phyloP scores from a whole-genome alignment of 2,888 invertebrate genomes.

The Choreutis nemorana region DNA sequence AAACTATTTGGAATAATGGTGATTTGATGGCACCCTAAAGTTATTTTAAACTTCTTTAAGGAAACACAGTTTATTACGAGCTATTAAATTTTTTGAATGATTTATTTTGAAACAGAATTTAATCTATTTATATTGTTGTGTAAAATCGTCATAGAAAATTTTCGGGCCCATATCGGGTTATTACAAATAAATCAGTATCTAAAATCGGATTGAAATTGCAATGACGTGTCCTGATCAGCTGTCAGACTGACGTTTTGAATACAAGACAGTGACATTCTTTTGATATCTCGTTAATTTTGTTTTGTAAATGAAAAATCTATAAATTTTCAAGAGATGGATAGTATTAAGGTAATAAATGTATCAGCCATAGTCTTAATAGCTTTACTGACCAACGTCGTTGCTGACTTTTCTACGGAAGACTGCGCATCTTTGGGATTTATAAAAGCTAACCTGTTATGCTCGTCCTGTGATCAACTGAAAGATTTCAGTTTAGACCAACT shows the following conservation, averaged over 20 bases:
- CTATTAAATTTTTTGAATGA: too few species aligned
- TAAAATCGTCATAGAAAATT: too few species aligned
- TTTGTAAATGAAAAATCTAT: background rate
- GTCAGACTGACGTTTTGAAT: constrained; percentile 7
- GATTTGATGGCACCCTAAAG: too few species aligned
- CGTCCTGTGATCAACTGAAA: constrained; percentile 85
- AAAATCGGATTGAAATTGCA: too few species aligned
- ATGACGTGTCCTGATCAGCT: too few species aligned
- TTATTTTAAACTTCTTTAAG: too few species aligned
- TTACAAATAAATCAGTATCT: too few species aligned
- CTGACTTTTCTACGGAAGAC: constrained; percentile 79
- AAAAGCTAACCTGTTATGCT: constrained; percentile 85
- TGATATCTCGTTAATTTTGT: background rate
- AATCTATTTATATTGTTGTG: too few species aligned
- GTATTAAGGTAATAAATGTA: constrained; percentile 2
- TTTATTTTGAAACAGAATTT: too few species aligned
- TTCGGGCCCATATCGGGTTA: too few species aligned
- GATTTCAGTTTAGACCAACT: constrained; percentile 76
- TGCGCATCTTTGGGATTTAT: constrained; percentile 88
- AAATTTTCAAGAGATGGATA: background rate
- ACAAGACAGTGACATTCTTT: background rate
- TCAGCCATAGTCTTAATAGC: constrained; percentile 11
- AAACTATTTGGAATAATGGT: too few species aligned
- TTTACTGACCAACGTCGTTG: constrained; percentile 16
- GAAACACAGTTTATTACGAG: too few species aligned